phyloP scores from a whole-genome alignment of 2,113 vertebrate species.

The Mus pahari region DNA sequence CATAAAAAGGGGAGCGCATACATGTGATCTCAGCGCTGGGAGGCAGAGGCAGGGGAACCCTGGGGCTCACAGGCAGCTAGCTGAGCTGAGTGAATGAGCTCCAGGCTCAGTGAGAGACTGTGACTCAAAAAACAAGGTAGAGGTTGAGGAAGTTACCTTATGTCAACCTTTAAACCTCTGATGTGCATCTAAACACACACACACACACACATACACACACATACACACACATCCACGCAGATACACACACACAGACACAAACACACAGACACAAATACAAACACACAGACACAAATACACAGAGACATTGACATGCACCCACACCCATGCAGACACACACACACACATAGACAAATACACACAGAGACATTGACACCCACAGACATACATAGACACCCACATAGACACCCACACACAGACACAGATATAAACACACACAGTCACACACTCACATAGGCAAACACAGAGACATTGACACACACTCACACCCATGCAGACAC shows the following conservation, averaged over 20 bases:
- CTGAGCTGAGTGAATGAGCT: neutral
- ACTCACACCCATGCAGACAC: too few species aligned
- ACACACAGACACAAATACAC: neutral
- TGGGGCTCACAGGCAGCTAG: neutral
- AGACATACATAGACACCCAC: neutral
- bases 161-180: neutral
- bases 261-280: neutral
- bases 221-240: too few species aligned
- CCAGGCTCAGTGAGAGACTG: too few species aligned
- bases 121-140: neutral
- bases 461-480: too few species aligned
- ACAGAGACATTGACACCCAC: neutral
- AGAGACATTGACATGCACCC: neutral
- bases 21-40: neutral
- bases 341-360: too few species aligned
- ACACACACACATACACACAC: neutral
- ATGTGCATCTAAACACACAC: neutral
- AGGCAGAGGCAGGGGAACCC: neutral
- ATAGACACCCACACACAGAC: neutral
- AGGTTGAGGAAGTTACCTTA: neutral
- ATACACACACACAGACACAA: neutral
- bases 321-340: too few species aligned
- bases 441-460: neutral
- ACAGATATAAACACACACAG: too few species aligned
- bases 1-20: neutral